phyloP scores from a whole-genome alignment of 1,140 invertebrate species.

The Drosophila funebris region DNA sequence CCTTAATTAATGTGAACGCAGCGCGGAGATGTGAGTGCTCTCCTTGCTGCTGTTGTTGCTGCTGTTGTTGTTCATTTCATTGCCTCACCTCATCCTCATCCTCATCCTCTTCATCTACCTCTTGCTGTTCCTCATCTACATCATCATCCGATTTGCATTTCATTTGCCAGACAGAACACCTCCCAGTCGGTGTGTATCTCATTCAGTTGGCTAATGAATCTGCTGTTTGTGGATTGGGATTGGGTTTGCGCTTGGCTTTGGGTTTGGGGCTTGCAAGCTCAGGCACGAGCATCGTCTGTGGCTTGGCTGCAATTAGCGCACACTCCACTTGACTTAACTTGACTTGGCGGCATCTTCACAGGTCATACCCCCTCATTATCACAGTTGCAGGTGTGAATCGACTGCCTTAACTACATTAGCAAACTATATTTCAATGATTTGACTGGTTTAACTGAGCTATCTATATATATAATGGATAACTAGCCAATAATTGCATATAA shows the following conservation, averaged over 20 bases:
- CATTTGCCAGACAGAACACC: conserved; percentile 9
- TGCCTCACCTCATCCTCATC: background rate
- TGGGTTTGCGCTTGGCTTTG: no score
- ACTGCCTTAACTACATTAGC: background rate
- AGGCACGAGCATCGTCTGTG: conserved; percentile 42
- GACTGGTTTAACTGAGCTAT: no score
- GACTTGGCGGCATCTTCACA: background rate
- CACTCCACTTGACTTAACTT: conserved; percentile 49
- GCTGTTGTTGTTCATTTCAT: conserved; percentile 7
- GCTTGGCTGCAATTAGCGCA: conserved; percentile 53
- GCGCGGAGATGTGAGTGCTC: background rate
- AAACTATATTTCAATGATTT: background rate
- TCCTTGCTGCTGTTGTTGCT: conserved; percentile 14
- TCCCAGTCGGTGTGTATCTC: background rate
- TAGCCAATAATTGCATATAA: no score
- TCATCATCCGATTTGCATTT: conserved; percentile 35
- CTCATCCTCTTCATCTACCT: background rate
- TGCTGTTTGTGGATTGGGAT: conserved; percentile 40
- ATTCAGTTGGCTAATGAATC: conserved; percentile 55
- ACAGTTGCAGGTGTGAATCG: conserved; percentile 22
- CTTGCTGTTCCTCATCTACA: background rate
- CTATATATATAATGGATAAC: no score
- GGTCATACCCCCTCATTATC: background rate
- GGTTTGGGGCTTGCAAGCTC: no score
- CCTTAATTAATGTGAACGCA: conserved; percentile 59